Percentiles rank a stretch among this genome's conserved stretches.
Evolutionary conservation across 2,113 vertebrate species (phyloP).

Genomic region (Zingel zingel): DNA sequence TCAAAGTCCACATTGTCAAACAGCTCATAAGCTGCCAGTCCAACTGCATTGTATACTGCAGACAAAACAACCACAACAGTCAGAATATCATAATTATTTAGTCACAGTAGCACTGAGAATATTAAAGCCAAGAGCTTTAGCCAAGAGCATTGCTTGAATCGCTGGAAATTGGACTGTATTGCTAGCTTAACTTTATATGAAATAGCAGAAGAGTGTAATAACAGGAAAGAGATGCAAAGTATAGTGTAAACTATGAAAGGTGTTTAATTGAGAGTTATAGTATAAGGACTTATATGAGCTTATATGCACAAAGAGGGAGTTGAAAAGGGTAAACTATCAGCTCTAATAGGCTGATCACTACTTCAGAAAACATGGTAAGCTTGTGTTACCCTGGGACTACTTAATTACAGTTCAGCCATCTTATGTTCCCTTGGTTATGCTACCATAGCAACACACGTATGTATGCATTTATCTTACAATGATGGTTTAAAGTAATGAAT

Average conservation of each 20-base stretch:
- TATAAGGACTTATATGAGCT: not conserved
- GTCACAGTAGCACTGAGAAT: not conserved
- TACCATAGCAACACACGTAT: not conserved
- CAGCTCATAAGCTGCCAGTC: constrained; percentile 95
- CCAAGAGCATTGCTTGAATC: not conserved
- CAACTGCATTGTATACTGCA: constrained; percentile 96
- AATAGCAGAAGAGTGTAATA: not conserved
- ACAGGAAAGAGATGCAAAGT: not conserved
- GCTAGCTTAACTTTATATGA: too few relatives aligned
- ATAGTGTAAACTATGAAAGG: not conserved
- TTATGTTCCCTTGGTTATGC: too few relatives aligned
- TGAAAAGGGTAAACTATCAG: not conserved
- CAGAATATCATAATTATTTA: not conserved
- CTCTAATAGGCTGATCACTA: not conserved
- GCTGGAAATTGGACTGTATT: constrained; percentile 19
- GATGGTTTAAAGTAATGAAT: constrained; percentile 11
- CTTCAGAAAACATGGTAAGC: not conserved
- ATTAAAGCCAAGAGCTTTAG: not conserved
- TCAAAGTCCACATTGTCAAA: constrained; percentile 99
- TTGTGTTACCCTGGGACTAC: not conserved
- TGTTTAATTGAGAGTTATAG: not conserved
- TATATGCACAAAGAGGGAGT: not conserved
- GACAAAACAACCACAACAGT: constrained; percentile 39
- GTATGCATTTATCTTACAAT: not conserved
- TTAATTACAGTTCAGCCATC: not conserved